Conservation (phyloP, 1,140 invertebrate genomes). For the Glossosoma conforme region DNA sequence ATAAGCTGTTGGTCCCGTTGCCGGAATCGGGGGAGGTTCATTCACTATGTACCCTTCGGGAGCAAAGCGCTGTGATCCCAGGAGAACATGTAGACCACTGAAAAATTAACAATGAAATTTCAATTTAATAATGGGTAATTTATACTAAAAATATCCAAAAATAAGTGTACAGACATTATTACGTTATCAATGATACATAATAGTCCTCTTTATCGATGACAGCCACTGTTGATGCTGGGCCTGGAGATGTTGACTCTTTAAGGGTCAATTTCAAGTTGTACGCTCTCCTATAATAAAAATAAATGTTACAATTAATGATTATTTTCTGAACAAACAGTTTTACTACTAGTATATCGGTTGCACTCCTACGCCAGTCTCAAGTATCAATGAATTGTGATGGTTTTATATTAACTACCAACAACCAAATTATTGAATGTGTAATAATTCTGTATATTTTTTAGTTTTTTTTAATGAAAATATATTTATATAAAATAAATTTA, state of each 20-base stretch:
- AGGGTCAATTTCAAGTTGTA: slow-evolving; percentile 14
- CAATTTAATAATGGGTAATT: neutral
- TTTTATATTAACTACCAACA: too few relatives aligned
- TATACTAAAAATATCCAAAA: slow-evolving; percentile 7
- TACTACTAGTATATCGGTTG: too few relatives aligned
- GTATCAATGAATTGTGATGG: too few relatives aligned
- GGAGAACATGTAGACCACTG: slow-evolving; percentile 49
- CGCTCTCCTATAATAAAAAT: slow-evolving; percentile 17
- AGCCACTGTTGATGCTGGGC: slow-evolving; percentile 55
- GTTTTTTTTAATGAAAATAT: too few relatives aligned
- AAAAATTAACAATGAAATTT: slow-evolving; percentile 28
- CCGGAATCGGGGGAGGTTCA: slow-evolving; percentile 20
- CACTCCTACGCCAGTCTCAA: too few relatives aligned
- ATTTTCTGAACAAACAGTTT: too few relatives aligned
- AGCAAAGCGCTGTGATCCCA: slow-evolving; percentile 51
- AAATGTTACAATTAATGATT: too few relatives aligned
- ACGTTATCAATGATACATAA: slow-evolving; percentile 68
- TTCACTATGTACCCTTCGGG: slow-evolving; percentile 43
- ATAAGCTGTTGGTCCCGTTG: neutral
- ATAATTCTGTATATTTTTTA: too few relatives aligned
- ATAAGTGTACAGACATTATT: slow-evolving; percentile 17
- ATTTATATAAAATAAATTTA: too few relatives aligned
- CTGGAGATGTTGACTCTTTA: slow-evolving; percentile 26
- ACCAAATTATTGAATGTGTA: too few relatives aligned
- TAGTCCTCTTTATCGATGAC: slow-evolving; percentile 62